A percentile compares a stretch with the other conserved stretches of the same genome.
phyloP scores from a whole-genome alignment of 2,113 vertebrate species.

The Malurus cyaneus region DNA sequence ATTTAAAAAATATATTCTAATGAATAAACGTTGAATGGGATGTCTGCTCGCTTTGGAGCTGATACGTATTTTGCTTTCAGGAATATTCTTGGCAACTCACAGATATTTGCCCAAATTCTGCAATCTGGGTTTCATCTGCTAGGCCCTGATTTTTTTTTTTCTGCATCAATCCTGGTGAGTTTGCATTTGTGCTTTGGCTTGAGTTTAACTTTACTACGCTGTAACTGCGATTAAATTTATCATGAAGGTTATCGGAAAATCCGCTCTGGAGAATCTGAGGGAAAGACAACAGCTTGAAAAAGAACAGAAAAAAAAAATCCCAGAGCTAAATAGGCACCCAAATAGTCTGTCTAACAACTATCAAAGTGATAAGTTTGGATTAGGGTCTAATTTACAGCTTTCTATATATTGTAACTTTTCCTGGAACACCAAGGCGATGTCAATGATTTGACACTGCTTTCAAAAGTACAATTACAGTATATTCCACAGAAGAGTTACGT shows the following conservation, averaged over 20 bases:
- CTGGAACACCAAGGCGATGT: slow-evolving; percentile 1
- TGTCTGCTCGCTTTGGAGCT: background rate
- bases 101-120: background rate
- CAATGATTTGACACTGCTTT: slow-evolving; percentile 54
- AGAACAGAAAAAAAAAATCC: background rate
- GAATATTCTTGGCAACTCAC: background rate
- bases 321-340: background rate
- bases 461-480: slow-evolving; percentile 30
- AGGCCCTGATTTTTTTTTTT: background rate
- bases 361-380: slow-evolving; percentile 29
- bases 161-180: background rate
- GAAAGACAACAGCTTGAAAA: background rate
- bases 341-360: background rate
- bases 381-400: slow-evolving; percentile 11
- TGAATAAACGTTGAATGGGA: background rate
- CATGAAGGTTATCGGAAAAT: background rate
- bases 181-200: background rate
- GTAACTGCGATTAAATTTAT: background rate
- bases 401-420: background rate
- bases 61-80: background rate
- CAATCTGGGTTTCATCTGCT: background rate
- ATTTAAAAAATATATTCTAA: background rate
- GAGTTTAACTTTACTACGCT: background rate
- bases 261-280: background rate
- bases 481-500: background rate